Base-by-base conservation (phyloP, 2,797 vertebrate genomes). In the Dendrocincla tyrannina region DNA sequence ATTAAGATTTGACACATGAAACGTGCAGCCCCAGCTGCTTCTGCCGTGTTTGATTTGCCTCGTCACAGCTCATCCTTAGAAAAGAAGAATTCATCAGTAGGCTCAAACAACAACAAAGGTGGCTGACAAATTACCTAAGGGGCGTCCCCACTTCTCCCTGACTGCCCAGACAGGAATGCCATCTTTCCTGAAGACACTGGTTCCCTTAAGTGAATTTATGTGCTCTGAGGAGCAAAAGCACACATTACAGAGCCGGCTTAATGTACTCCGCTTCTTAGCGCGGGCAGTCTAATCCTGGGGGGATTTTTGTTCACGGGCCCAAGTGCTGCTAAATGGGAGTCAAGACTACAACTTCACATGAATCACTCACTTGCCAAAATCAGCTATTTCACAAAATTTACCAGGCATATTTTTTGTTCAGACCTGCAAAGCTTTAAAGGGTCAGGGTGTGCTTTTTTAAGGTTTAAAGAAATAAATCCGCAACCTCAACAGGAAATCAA, bases 51-150 rank as follows among this genome's bases (percentile, higher is more conserved):
- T 56, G 50, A 83, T 46, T 77, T 56, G 53, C 60, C 74, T 58
- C 75, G 66, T 32, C 50, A 35, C 2, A 41, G 32, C 75, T 84
- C 32, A 52, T 74, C 55, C 68, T 64, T 70, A 20, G 63, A 47
- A 86, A 84, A 42, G 47, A 77, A 53, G 39, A 59, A 60, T 47
- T 90, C 27, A 53, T 58, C 42, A 16, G 44, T 52, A 68, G 90
- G 77, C 91, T 88, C 77, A 50, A 83, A 59, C 16, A 94, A 73
- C 72, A 94, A 64, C 83, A 56, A 70, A 86, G 73, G 73, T 84
- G 73, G 60, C 80, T 60, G 86, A 91, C 69, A 86, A 64, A 93
- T 70, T 13, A 68, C 58, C 60, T 28, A 70, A 44, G 82, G 91
- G 49, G 60, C 44, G 66, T 60, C 23, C 49, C 30, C 35, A 42